Conservation (phyloP, 2,888 invertebrate genomes). For the Acrocyrtus sp. region DNA sequence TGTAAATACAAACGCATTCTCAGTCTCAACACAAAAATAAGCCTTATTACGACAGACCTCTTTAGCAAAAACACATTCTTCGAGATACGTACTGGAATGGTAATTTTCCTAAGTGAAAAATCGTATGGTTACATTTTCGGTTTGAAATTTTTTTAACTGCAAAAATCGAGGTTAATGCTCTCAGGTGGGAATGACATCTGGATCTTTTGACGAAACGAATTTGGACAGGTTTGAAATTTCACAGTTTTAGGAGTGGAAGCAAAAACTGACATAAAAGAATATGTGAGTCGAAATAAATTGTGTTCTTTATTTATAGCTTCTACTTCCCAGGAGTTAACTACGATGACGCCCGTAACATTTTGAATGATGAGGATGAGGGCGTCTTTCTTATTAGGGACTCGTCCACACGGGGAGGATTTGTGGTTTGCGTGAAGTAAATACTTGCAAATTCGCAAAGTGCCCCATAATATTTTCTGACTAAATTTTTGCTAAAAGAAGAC, state of each 20-base stretch:
- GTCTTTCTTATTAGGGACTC: conserved; percentile 58
- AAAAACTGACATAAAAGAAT: too few relatives aligned
- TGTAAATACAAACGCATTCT: too few relatives aligned
- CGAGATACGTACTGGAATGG: too few relatives aligned
- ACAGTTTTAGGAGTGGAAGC: background rate
- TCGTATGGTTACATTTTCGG: too few relatives aligned
- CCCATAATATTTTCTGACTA: background rate
- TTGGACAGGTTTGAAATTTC: conserved; percentile 46
- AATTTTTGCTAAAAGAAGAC: background rate
- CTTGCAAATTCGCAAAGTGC: background rate
- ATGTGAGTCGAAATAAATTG: background rate
- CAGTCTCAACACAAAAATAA: too few relatives aligned
- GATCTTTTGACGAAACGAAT: conserved; percentile 55
- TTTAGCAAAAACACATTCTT: too few relatives aligned
- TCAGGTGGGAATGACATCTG: conserved; percentile 27
- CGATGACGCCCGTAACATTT: conserved; percentile 44
- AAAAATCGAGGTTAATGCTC: background rate
- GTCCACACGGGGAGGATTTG: conserved; percentile 50
- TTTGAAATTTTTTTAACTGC: background rate
- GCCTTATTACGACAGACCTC: too few relatives aligned
- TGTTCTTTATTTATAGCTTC: conserved; percentile 29
- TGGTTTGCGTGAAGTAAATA: conserved; percentile 59
- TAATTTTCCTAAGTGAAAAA: too few relatives aligned
- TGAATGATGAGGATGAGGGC: conserved; percentile 50
- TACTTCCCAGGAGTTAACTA: conserved; percentile 51